phyloP scores from a whole-genome alignment of 2,888 invertebrate genomes.

The Galerucella nymphaeae region DNA sequence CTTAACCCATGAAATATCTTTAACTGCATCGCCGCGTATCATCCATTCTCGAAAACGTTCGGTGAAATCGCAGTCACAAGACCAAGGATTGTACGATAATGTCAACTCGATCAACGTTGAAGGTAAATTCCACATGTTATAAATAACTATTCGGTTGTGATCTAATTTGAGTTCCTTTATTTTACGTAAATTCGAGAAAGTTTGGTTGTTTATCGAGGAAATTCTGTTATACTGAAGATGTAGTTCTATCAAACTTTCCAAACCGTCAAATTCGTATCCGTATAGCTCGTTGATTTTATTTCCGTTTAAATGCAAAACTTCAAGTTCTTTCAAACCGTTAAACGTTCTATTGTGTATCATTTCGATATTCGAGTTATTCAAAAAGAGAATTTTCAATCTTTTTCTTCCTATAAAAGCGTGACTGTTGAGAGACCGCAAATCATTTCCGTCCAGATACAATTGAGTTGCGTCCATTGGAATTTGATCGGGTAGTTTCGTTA shows the following conservation, averaged over 20 bases:
- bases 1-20: slow-evolving; percentile 73
- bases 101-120: slow-evolving; percentile 73
- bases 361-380: slow-evolving; percentile 84
- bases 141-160: slow-evolving; percentile 76
- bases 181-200: slow-evolving; percentile 75
- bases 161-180: slow-evolving; percentile 76
- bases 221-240: slow-evolving; percentile 82
- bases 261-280: slow-evolving; percentile 84
- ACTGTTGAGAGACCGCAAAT: slow-evolving; percentile 79
- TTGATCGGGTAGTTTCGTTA: slow-evolving; percentile 78
- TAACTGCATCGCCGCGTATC: slow-evolving; percentile 73
- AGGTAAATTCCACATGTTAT: slow-evolving; percentile 80
- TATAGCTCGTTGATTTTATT: slow-evolving; percentile 77
- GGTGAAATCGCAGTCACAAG: slow-evolving; percentile 84
- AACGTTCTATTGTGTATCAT: slow-evolving; percentile 84
- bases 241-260: slow-evolving; percentile 77
- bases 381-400: slow-evolving; percentile 78
- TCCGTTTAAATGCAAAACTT: slow-evolving; percentile 79
- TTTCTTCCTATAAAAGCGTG: slow-evolving; percentile 89
- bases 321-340: slow-evolving; percentile 82
- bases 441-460: slow-evolving; percentile 86
- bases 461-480: slow-evolving; percentile 94
- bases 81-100: slow-evolving; percentile 81
- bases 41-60: slow-evolving; percentile 83
- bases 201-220: slow-evolving; percentile 75